Evolutionary conservation across 1,140 invertebrate species (phyloP).

Genomic region (Tyrophagus putrescentiae): DNA sequence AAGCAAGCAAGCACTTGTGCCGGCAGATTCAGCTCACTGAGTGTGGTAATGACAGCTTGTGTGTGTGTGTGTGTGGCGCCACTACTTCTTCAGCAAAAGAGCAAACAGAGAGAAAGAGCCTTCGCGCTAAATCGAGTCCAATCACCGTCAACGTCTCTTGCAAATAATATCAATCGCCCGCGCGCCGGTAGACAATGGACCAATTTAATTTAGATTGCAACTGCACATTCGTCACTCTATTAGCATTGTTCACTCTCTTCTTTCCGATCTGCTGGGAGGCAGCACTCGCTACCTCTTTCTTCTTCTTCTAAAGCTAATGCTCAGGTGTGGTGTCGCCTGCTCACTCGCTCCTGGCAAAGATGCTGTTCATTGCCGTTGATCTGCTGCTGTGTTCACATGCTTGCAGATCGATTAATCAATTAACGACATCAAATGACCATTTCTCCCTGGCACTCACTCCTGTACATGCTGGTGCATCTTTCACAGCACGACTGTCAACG

Average conservation of each 20-base stretch:
- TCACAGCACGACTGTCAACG: too few relatives aligned
- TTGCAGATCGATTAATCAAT: slow-evolving; percentile 14
- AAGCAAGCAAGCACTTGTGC: too few relatives aligned
- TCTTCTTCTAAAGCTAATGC: neutral
- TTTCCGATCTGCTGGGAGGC: neutral
- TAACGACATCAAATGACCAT: neutral
- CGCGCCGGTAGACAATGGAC: neutral
- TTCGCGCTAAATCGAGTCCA: neutral
- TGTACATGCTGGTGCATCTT: too few relatives aligned
- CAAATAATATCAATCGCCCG: slow-evolving; percentile 14
- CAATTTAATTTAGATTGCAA: slow-evolving; percentile 12
- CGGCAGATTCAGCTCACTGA: slow-evolving; percentile 6
- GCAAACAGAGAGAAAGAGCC: neutral
- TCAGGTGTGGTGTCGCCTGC: too few relatives aligned
- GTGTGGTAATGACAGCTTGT: slow-evolving; percentile 5
- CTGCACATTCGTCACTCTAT: slow-evolving; percentile 7
- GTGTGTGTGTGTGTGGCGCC: neutral
- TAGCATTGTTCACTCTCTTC: slow-evolving; percentile 1
- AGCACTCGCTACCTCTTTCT: neutral
- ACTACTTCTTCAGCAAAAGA: neutral
- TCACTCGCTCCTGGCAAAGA: too few relatives aligned
- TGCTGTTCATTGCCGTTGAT: too few relatives aligned
- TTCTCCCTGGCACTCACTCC: too few relatives aligned
- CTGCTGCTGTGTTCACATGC: too few relatives aligned
- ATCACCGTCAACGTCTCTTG: neutral